Evolutionary conservation across 2,797 vertebrate genomes (phyloP), one percentile per base, ranked within the genome.

Genomic region (Sciurus vulgaris): DNA sequence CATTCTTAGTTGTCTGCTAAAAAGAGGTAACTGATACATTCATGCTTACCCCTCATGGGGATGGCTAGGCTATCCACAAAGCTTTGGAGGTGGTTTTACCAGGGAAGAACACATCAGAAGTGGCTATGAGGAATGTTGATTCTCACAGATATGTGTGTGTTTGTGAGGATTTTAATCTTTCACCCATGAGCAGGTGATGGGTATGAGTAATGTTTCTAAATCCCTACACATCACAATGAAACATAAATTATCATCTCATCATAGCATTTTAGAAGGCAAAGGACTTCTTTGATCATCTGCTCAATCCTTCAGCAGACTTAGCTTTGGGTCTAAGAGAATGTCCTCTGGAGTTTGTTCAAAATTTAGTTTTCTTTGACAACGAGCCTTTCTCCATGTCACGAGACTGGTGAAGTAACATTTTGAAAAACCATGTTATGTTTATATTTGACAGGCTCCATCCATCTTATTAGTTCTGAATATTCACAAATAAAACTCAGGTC

Each of bases 181-280:
- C 92, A 96, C 28, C 88, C 93, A 38, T 59, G 78, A 96, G 84
- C 92, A 96, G 91, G 83, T 96, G 95, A 92, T 82, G 51, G n/a
- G 10, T 51, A 17, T 94, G 51, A 95, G 76, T 93, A 84, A 96
- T 94, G 72, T 81, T 56, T 85, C 91, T 95, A 95, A 95, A 97
- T 95, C 41, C 56, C 56, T 88, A 51, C 6, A 24, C 47, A 87
- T 20, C 65, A 86, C 79, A 92, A 73, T 73, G n/a, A 93, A 94
- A 81, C 33, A 87, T 8, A 38, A 95, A 93, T 95, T 81, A 89
- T 76, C 72, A 86, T 86, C 65, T 83, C 59, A 74, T 69, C 54
- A 54, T 24, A 85, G 30, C n/a, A n/a, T 86, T 93, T 30, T 72
- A 70, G 54, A 93, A 96, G 89, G 28, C 33, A 87, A 74, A 95